These are phyloP conservation scores for Hirtodrosophila confusa DNA, from an alignment of 2,888 invertebrate species.

Conservation along the genomic window DNA sequence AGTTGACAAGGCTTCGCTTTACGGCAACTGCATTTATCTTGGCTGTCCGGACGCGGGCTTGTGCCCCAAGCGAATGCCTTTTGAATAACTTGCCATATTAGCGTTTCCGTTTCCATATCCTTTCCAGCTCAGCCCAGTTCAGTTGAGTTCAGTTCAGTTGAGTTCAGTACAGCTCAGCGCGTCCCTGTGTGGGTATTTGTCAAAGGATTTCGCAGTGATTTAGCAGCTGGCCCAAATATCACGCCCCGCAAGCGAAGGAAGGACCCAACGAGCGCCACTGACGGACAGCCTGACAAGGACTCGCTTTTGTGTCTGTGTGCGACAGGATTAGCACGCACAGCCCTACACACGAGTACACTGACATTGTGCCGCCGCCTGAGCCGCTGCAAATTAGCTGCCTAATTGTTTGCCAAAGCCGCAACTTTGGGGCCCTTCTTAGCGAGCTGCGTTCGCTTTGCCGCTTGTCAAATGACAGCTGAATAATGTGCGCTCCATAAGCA, in stretches of 20 bases:
- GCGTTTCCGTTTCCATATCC: slow-evolving; percentile 60
- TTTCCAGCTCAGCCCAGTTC: slow-evolving; percentile 32
- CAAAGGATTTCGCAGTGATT: slow-evolving; percentile 77
- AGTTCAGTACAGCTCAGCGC: slow-evolving; percentile 31
- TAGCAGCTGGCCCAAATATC: slow-evolving; percentile 67
- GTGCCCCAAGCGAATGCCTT: slow-evolving; percentile 57
- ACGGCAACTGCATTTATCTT: slow-evolving; percentile 56
- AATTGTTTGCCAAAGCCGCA: slow-evolving; percentile 79
- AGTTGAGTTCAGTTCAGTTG: slow-evolving; percentile 30
- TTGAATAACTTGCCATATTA: slow-evolving; percentile 79
- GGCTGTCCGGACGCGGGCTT: slow-evolving; percentile 19
- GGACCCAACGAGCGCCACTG: slow-evolving; percentile 35
- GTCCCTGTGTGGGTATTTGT: slow-evolving; percentile 70
- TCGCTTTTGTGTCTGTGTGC: slow-evolving; percentile 38
- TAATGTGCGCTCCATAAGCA: slow-evolving; percentile 78
- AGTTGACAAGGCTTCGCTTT: slow-evolving; percentile 61
- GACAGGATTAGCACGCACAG: slow-evolving; percentile 67
- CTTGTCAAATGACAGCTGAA: slow-evolving; percentile 75
- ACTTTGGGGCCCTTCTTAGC: slow-evolving; percentile 62
- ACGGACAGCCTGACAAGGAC: slow-evolving; percentile 56
- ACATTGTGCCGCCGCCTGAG: slow-evolving; percentile 43
- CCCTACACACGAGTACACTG: slow-evolving; percentile 28
- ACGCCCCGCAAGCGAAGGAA: slow-evolving; percentile 32
- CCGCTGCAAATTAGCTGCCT: slow-evolving; percentile 75
- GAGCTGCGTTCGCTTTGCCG: slow-evolving; percentile 40